A percentile compares a stretch with the other conserved stretches of the same genome.
Evolutionary conservation across 2,797 vertebrate species (phyloP).

Genomic region (Knipowitschia caucasica): DNA sequence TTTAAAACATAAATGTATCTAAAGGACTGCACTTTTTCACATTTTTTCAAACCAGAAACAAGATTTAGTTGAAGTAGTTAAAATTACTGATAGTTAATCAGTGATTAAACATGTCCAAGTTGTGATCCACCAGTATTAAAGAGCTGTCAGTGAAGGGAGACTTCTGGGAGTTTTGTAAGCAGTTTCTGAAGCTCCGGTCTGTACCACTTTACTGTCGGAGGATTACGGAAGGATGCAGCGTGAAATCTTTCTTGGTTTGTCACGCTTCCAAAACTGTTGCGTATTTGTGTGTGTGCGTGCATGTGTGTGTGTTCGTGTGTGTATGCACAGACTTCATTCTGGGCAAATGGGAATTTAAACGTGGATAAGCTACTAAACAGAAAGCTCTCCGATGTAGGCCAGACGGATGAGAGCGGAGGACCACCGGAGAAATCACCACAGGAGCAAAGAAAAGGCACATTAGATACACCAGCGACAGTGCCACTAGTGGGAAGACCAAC

Average conservation of each 20-base stretch:
- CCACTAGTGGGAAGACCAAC: too few relatives aligned
- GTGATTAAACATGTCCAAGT: too few relatives aligned
- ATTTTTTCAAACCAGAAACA: too few relatives aligned
- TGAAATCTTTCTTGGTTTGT: conserved; percentile 41
- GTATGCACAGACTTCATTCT: conserved; percentile 3
- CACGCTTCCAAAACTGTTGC: conserved; percentile 30
- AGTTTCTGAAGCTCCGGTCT: conserved; percentile 11
- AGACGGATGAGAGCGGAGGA: conserved; percentile 26
- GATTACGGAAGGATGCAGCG: conserved; percentile 40
- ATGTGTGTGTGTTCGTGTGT: neutral
- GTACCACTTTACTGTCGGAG: conserved; percentile 27
- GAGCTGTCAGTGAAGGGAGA: neutral
- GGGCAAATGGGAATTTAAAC: conserved; percentile 37
- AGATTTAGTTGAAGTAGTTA: too few relatives aligned
- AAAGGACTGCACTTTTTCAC: too few relatives aligned
- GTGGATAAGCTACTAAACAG: conserved; percentile 36
- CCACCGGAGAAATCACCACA: conserved; percentile 20
- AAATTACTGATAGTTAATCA: too few relatives aligned
- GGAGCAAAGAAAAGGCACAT: neutral
- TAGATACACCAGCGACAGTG: too few relatives aligned
- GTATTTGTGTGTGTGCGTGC: neutral
- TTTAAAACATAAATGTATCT: too few relatives aligned
- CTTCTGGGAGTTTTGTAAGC: conserved; percentile 1
- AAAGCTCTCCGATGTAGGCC: conserved; percentile 32
- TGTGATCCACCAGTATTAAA: neutral